Base-by-base conservation (phyloP, 2,797 vertebrate species). In the Holocentrus rufus region DNA sequence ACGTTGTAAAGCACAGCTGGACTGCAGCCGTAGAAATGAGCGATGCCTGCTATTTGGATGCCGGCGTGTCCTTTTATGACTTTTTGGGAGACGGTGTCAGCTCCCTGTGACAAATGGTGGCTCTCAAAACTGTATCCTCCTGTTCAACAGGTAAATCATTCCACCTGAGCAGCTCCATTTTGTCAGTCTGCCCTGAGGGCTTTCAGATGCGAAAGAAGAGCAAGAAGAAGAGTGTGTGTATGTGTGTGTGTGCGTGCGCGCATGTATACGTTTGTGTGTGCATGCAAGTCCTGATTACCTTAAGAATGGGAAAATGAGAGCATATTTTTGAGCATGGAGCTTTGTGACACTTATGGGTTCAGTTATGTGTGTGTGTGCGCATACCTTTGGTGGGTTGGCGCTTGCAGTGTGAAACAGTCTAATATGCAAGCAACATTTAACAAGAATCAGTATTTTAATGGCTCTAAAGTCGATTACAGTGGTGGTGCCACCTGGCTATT, bases 141-240 rank as follows among this genome's bases (percentile, higher is more conserved):
- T 71, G 81, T 81, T 88, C 76, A 86, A 85, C 81, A 82, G 88
- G 86, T 90, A 88, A 90, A 83, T 91, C 85, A 87, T 83, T 87
- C 78, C 79, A 79, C 80, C 85, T 87, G 82, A 88, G 81, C 82
- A 61, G 62, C 81, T 83, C 75, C 57, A 65, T 83, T 88, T 85
- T 80, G 76, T 85, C 75, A 81, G 64, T 54, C 42, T 65, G 64
- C 83, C 82, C 2, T 15, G 61, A 69, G 80, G 64, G 65, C 36
- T 77, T 65, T 85, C 10, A 63, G 5, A 56, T 74, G 60, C 66
- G 71, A 66, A 27, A 61, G 6, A 57, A 63, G 15, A 30, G 63
- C 18, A 58, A 74, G 36, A 18, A 25, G 52, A 63, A 55, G 56
- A 20, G 59, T 54, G 46, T 49, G 60, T 57, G 61, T 64, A 62